Base-by-base conservation (phyloP, 2,888 invertebrate genomes). In the Drosophila melanosoma region DNA sequence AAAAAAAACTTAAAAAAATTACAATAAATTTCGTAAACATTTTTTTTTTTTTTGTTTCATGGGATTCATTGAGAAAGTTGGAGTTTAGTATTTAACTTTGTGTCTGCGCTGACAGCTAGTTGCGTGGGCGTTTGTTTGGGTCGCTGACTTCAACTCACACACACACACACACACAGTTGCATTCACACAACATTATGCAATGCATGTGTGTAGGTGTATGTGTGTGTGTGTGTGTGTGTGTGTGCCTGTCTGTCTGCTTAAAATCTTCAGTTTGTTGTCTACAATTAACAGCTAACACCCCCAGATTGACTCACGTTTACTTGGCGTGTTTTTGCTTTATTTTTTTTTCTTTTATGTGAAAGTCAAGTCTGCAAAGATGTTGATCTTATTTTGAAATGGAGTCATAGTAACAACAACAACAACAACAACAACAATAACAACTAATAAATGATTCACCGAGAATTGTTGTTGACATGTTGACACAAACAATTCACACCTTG, bases 41-140 rank as follows among this genome's bases (percentile, higher is more conserved):
- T 17, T 38, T 48, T 36, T 5, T 36, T 63, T 15, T n/a, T 23
- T 26, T 45, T 52, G 23, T 26, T 65, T 32, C 56, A 60, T 72
- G 78, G 48, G 68, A 70, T 86, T 65, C 83, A 74, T 86, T 82
- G 87, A 86, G 82, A 83, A 82, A 86, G 87, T 86, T 81, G 64
- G 8, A 53, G 64, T 38, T 61, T 64, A 70, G 48, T 77, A 42
- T 69, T 77, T 69, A 69, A 70, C 53, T 69, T 69, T 38, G 74
- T 77, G 68, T 78, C 45, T 68, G 61, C 35, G 62, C 59, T 63
- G 56, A 63, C 33, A 12, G 38, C 51, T 32, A 42, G 61, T 76
- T 59, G 83, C 77, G 86, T 82, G 82, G 81, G 81, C 62, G 69
- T 48, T 58, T 59, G 72, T 26, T 74, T 82, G 64, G 88, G 88